Conservation (phyloP, 2,113 vertebrate species). For the Callipepla californica region DNA sequence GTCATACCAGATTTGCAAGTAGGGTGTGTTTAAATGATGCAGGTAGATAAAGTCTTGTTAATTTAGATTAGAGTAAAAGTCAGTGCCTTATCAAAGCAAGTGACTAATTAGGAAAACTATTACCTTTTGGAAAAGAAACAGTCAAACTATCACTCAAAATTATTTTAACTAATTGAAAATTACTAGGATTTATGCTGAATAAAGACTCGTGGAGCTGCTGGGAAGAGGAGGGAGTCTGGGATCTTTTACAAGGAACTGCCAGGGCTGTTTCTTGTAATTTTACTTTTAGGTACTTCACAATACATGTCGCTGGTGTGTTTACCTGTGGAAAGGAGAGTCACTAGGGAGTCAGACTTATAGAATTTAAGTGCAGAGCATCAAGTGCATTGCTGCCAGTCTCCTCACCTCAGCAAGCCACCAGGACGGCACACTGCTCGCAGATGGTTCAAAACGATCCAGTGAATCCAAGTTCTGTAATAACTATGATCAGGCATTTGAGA, state of each 20-base stretch:
- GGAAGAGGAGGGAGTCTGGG: background rate
- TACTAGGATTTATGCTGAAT: background rate
- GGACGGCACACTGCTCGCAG: background rate
- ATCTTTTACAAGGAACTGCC: background rate
- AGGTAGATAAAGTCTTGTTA: constrained; percentile 73
- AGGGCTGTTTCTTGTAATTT: constrained; percentile 13
- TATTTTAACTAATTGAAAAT: constrained; percentile 63
- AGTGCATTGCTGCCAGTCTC: background rate
- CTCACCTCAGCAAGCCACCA: background rate
- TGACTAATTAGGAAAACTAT: constrained; percentile 72
- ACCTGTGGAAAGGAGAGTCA: constrained; percentile 53
- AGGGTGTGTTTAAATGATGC: constrained; percentile 71
- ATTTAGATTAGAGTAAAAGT: constrained; percentile 72
- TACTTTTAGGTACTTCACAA: constrained; percentile 48
- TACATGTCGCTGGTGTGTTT: constrained; percentile 56
- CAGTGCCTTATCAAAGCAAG: constrained; percentile 67
- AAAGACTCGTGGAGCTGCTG: background rate
- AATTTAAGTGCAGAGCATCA: constrained; percentile 24
- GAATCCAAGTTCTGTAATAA: background rate
- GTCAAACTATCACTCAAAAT: constrained; percentile 45
- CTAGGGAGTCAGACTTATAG: background rate
- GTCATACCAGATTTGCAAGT: constrained; percentile 73
- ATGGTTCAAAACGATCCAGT: background rate
- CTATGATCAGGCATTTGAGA: background rate
- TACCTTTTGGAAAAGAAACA: constrained; percentile 67